Evolutionary conservation across 2,113 vertebrate genomes (phyloP).

Genomic region (Aix galericulata): DNA sequence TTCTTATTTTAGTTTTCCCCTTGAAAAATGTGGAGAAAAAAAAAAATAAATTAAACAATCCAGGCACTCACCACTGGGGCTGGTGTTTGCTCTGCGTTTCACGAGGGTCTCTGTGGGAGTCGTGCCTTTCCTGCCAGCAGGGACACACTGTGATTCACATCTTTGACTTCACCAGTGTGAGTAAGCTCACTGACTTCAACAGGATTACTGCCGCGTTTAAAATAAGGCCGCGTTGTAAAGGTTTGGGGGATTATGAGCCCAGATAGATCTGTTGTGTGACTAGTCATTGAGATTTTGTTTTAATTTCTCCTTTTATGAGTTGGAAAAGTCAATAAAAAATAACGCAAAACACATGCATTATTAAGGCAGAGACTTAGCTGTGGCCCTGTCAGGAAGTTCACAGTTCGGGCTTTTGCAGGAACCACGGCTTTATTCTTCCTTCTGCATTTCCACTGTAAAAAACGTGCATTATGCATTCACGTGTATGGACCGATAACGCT

Average conservation of each 20-base stretch:
- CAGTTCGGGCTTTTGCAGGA: slow-evolving; percentile 8
- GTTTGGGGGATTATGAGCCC: slow-evolving; percentile 14
- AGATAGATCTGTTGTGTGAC: slow-evolving; percentile 14
- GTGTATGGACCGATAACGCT: background rate
- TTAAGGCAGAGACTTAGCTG: slow-evolving; percentile 38
- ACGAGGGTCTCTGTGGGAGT: background rate
- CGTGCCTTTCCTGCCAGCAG: background rate
- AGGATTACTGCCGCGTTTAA: slow-evolving; percentile 48
- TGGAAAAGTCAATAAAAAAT: slow-evolving; percentile 65
- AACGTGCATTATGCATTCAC: background rate
- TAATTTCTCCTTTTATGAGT: slow-evolving; percentile 60
- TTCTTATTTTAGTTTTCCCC: slow-evolving; percentile 19
- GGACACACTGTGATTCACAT: background rate
- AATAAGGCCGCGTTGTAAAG: slow-evolving; percentile 33
- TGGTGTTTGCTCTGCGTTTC: background rate
- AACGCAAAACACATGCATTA: slow-evolving; percentile 51
- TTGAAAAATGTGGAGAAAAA: background rate
- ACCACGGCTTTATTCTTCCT: background rate
- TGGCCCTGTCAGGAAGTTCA: slow-evolving; percentile 4
- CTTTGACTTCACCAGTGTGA: background rate
- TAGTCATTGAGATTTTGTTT: slow-evolving; percentile 44
- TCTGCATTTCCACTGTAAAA: background rate
- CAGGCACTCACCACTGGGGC: background rate
- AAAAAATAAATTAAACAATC: background rate
- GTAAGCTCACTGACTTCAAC: slow-evolving; percentile 24